A percentile compares a stretch with the other conserved stretches of the same genome.
These are phyloP conservation scores for Baccha elongata DNA, from an alignment of 2,888 invertebrate genomes.

Conservation along the genomic window DNA sequence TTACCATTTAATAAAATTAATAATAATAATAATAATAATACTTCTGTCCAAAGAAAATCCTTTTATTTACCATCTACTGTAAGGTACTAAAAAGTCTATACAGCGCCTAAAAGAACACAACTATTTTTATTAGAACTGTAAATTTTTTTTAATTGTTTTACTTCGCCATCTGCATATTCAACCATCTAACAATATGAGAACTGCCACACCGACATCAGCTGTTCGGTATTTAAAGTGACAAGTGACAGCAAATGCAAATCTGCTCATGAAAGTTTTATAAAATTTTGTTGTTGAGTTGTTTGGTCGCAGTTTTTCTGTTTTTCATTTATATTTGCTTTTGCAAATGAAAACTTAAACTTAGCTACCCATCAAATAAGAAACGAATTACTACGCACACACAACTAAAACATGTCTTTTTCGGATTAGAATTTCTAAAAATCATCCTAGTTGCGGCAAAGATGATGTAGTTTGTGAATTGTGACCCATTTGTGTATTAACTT, in stretches of 20 bases:
- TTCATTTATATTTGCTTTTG: not conserved
- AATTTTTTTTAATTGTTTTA: too few species aligned
- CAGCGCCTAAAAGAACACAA: too few species aligned
- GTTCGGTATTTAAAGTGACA: constrained; percentile 37
- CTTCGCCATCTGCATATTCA: constrained; percentile 41
- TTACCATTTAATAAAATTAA: too few species aligned
- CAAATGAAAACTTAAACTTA: not conserved
- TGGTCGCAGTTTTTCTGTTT: constrained; percentile 1
- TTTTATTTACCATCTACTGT: too few species aligned
- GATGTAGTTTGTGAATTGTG: not conserved
- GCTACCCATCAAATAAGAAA: not conserved
- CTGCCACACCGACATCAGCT: constrained; percentile 50
- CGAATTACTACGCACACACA: not conserved
- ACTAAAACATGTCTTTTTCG: not conserved
- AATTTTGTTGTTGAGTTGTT: not conserved
- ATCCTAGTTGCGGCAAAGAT: not conserved
- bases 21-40: too few species aligned
- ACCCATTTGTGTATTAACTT: not conserved
- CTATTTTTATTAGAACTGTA: too few species aligned
- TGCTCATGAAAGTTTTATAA: constrained; percentile 7
- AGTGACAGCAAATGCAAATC: not conserved
- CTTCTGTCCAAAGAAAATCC: too few species aligned
- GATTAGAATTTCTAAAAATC: not conserved
- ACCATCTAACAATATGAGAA: not conserved
- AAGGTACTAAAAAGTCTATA: too few species aligned